Base-by-base conservation (phyloP, 2,888 invertebrate species). In the Psococerastis gibbosa region DNA sequence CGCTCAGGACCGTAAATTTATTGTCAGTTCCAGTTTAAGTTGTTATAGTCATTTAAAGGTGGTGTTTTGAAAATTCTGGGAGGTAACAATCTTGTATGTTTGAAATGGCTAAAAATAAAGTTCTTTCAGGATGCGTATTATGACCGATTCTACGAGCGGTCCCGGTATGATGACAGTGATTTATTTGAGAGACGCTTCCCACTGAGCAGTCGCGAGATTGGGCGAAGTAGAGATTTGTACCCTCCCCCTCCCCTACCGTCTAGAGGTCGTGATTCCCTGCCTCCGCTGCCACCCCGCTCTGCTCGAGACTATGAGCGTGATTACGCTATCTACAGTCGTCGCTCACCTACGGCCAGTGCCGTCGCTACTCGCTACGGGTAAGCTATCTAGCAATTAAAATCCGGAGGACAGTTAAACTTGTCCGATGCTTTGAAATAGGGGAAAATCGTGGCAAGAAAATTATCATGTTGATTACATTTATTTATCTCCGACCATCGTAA, bases 151-250 rank as follows among this genome's bases (percentile, higher is more conserved):
- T 54, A 54, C 65, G 65, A 54, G 49, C 66, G 83, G 50, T 81
- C 79, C 52, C 32, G 32, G 3, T 22, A 32, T 8, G 22, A 32
- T 11, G 45, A 41, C 17, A 49, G 82, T 45, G 84, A 84, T 55
- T 62, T 83, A 55, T 84, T 81, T 58, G 84, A 84, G 61, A 71
- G 85, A 49, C 74, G 85, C 48, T 84, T 83, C 62, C 70, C 77
- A 22, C 48, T 53, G 5, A 51, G 52, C 9, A 51, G 53, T 23
- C 49, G 38, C 6, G 38, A 38, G 8, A 15, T 53, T 18, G 44
- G 49, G 3, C 48, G 54, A 5, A 51, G 51, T 16, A 48, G 51
- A 23, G 53, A 51, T 22, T 52, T 52, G 22, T 50, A 52, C 59
- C 68, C 71, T 52, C 78, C 81, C 47, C 80, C 81, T 49, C 79